A percentile compares a stretch with the other conserved stretches of the same genome.
phyloP scores from a whole-genome alignment of 2,888 invertebrate genomes.

The Dysmachus trigonus region DNA sequence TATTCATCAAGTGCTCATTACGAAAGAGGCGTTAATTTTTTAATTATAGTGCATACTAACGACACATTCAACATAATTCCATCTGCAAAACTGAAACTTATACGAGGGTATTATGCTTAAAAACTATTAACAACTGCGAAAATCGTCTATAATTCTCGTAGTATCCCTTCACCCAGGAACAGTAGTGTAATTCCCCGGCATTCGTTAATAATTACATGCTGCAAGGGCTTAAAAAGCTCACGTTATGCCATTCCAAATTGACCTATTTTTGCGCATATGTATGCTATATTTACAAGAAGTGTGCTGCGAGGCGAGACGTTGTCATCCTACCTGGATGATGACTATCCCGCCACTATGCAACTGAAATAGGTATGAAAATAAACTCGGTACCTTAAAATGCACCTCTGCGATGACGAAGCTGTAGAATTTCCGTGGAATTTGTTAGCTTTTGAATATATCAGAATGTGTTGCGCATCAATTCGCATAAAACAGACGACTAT shows the following conservation, averaged over 20 bases:
- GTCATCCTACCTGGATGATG: not conserved
- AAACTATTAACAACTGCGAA: not conserved
- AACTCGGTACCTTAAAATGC: not conserved
- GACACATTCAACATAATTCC: not conserved
- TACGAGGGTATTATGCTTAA: not conserved
- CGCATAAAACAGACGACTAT: not conserved
- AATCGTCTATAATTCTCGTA: not conserved
- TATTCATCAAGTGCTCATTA: not conserved
- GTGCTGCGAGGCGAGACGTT: not conserved
- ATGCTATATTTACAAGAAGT: not conserved
- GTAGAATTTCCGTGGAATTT: not conserved
- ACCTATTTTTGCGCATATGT: conserved; percentile 17
- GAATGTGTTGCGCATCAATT: not conserved
- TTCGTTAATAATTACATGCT: conserved; percentile 12
- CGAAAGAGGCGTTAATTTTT: not conserved
- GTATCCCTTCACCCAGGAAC: not conserved
- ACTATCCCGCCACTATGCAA: not conserved
- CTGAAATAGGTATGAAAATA: not conserved
- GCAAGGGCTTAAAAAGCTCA: not conserved
- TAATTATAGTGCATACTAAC: not conserved
- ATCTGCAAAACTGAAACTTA: not conserved
- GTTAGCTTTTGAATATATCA: not conserved
- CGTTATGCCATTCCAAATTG: conserved; percentile 15
- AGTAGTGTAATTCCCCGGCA: not conserved
- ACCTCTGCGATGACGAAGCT: not conserved